A percentile compares a stretch with the other conserved stretches of the same genome.
phyloP scores from a whole-genome alignment of 2,113 vertebrate genomes.

The Ammodytes marinus region DNA sequence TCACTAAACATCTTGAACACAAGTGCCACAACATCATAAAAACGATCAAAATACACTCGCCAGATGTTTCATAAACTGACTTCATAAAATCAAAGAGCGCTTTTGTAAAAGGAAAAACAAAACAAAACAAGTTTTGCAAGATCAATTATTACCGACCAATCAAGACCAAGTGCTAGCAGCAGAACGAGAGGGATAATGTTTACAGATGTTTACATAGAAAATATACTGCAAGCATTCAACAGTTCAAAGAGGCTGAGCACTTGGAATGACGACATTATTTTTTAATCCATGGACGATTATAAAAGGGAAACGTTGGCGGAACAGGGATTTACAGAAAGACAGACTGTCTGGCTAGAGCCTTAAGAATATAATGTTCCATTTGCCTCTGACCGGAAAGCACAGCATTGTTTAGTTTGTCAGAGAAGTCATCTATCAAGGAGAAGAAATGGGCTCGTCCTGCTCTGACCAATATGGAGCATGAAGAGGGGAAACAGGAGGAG shows the following conservation, averaged over 20 bases:
- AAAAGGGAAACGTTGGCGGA: not conserved
- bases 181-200: not conserved
- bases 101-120: not conserved
- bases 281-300: conserved; percentile 1
- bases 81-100: not conserved
- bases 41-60: not conserved
- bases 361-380: conserved; percentile 44
- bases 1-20: not conserved
- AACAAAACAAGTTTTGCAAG: conserved; percentile 19
- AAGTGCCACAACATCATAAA: not conserved
- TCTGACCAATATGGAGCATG: conserved; percentile 17
- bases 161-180: not conserved
- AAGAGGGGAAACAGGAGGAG: conserved; percentile 56
- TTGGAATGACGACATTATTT: not conserved
- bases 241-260: not conserved
- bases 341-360: not conserved
- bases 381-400: conserved; percentile 44
- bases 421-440: conserved; percentile 45
- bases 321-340: conserved; percentile 6
- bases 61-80: conserved; percentile 37
- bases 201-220: conserved; percentile 2
- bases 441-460: conserved; percentile 24
- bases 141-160: not conserved
- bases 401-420: conserved; percentile 59
- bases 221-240: not conserved